Base-by-base conservation (phyloP, 2,797 vertebrate species). In the Eupleurogrammus muticus region DNA sequence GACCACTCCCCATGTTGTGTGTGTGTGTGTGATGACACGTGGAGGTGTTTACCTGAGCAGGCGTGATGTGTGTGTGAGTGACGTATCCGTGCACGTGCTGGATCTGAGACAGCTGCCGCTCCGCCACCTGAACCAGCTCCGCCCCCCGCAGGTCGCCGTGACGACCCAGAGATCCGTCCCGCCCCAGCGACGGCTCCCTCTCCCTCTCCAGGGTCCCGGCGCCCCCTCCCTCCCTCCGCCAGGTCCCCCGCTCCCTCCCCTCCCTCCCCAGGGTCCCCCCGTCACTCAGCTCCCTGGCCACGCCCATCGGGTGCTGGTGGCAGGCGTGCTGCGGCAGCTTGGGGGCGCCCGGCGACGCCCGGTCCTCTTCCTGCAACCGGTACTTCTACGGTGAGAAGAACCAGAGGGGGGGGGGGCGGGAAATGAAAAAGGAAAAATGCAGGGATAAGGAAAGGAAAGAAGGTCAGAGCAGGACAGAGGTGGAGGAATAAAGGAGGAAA, bases 81-180 rank as follows among this genome's bases (percentile, higher is more conserved):
- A 98, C 97, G 84, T 96, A 97, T 89, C 97, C 96, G 52, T 98
- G 97, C 36, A 99, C 94, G 62, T 96, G 97, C 79, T 99, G 96
- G 62, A 99, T 97, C 81, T 97, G 96, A n/a, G 97, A 98, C 57
- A 99, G 93, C 80, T 96, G 97, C 87, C 97, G 96, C 90, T 98
- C 97, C 0, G 97, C 97, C 61, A 99, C 95, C 49, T 99, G 98
- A 72, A 99, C 97, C 78, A 99, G 87, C 87, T 98, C 97, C 0
- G 96, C 96, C 19, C 94, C 96, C 0, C 90, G 93, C 81, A 94
- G 90, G 80, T 97, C 95, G 50, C 86, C 88, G 21, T 85, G 91
- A 49, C 94, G 91, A 64, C 95, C 92, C 0, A 95, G 93, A 20
- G 96, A 96, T 81, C 94, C 93, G 44, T 95, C 95, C 71, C 96